Evolutionary conservation across 1,140 invertebrate genomes (phyloP).

Genomic region (Ericerus pela): DNA sequence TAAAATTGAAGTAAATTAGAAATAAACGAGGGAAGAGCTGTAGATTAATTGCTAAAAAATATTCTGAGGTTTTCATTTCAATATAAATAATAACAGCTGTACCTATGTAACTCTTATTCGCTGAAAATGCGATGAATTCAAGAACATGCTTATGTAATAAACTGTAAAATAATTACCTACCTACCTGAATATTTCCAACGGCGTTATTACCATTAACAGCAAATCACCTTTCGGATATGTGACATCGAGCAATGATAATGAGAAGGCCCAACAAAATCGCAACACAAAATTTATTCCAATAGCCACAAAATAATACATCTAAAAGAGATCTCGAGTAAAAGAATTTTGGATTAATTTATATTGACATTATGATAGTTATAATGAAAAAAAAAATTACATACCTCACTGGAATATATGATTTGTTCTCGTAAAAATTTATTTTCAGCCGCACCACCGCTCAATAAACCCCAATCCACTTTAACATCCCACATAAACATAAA

Average conservation of each 20-base stretch:
- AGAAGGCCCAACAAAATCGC: conserved; percentile 81
- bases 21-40: too few relatives aligned
- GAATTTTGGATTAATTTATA: too few relatives aligned
- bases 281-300: conserved; percentile 90
- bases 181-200: conserved; percentile 87
- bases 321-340: too few relatives aligned
- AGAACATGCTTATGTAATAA: too few relatives aligned
- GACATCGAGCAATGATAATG: conserved; percentile 74
- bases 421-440: conserved; percentile 52
- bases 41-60: too few relatives aligned
- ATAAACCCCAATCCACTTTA: conserved; percentile 97
- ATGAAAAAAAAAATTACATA: conserved; percentile 27
- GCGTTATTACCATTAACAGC: conserved; percentile 75
- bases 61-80: too few relatives aligned
- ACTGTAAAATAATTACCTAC: too few relatives aligned
- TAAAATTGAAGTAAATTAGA: too few relatives aligned
- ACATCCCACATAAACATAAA: conserved; percentile 92
- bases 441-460: conserved; percentile 64
- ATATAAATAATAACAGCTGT: too few relatives aligned
- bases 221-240: conserved; percentile 63
- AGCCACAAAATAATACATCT: conserved; percentile 93
- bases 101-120: too few relatives aligned
- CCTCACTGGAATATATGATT: conserved; percentile 45
- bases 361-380: background rate
- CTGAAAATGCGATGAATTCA: too few relatives aligned